phyloP scores from a whole-genome alignment of 2,113 vertebrate genomes.

The Mungos mungo region DNA sequence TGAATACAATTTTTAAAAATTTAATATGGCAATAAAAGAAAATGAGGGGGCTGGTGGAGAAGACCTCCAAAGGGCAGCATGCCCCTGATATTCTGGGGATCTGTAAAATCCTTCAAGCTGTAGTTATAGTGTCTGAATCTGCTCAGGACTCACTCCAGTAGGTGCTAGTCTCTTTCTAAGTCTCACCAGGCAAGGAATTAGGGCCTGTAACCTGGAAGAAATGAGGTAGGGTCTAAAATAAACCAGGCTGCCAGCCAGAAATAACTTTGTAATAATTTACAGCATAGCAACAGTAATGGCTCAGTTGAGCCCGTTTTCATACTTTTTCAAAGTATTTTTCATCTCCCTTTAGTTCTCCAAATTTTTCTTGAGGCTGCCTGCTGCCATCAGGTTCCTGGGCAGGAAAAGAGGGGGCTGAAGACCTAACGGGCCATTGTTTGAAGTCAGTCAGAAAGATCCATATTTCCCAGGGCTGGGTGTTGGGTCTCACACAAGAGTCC shows the following conservation, averaged over 20 bases:
- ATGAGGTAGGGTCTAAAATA: slow-evolving; percentile 75
- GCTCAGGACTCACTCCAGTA: not conserved
- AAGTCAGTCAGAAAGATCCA: not conserved
- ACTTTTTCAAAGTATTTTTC: slow-evolving; percentile 71
- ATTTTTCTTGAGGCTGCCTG: slow-evolving; percentile 56
- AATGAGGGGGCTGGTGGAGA: slow-evolving; percentile 40
- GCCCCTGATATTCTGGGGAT: not conserved
- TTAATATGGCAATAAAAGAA: slow-evolving; percentile 68
- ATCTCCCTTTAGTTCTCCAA: slow-evolving; percentile 56
- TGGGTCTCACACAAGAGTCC: not conserved
- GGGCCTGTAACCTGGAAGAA: slow-evolving; percentile 60
- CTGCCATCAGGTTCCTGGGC: slow-evolving; percentile 4
- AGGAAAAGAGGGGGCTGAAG: not conserved
- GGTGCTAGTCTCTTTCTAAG: not conserved
- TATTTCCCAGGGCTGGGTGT: not conserved
- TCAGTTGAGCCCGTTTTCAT: not conserved
- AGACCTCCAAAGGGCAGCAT: not conserved
- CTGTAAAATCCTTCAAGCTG: slow-evolving; percentile 40
- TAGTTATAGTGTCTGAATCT: not conserved
- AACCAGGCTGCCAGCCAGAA: slow-evolving; percentile 64
- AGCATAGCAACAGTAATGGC: slow-evolving; percentile 32
- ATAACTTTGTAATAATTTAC: slow-evolving; percentile 69
- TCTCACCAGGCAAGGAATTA: slow-evolving; percentile 49
- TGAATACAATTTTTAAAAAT: slow-evolving; percentile 34
- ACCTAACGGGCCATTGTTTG: slow-evolving; percentile 41